These are phyloP conservation scores for Hanleya hanleyi DNA, from an alignment of 2,888 invertebrate genomes.

Conservation along the genomic window DNA sequence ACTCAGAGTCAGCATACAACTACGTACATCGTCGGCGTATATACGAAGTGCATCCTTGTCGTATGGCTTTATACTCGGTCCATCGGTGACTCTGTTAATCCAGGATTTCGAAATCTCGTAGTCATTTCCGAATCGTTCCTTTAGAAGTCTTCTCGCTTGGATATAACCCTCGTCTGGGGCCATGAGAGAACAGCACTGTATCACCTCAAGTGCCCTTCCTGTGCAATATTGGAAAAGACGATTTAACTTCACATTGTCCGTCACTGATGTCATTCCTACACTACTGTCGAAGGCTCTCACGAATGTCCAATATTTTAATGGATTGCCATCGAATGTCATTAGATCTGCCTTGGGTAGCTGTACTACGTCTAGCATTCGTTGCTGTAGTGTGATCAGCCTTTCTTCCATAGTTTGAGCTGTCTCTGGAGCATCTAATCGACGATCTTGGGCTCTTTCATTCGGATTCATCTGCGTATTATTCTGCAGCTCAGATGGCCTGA, in stretches of 20 bases:
- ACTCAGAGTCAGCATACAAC: neutral
- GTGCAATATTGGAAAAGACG: neutral
- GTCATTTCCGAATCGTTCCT: conserved; percentile 14
- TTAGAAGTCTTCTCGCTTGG: conserved; percentile 23
- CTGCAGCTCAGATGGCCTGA: too few relatives aligned
- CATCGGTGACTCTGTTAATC: neutral
- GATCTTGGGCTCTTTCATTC: too few relatives aligned
- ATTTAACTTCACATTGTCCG: neutral
- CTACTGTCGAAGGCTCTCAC: neutral
- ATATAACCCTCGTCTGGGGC: neutral
- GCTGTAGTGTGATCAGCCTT: neutral
- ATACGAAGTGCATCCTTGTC: neutral
- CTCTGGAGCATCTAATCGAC: neutral
- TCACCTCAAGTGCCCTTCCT: neutral
- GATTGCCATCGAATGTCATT: neutral
- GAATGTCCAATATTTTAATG: neutral
- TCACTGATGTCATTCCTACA: neutral
- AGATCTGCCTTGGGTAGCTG: neutral
- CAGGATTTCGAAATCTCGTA: conserved; percentile 2
- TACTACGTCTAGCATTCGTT: neutral
- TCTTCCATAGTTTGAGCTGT: neutral
- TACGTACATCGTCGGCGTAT: conserved; percentile 3
- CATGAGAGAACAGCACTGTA: neutral
- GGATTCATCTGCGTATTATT: too few relatives aligned
- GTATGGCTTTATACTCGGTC: neutral